These are phyloP conservation scores for Lateolabrax maculatus DNA, from an alignment of 2,797 vertebrate species.

Conservation along the genomic window DNA sequence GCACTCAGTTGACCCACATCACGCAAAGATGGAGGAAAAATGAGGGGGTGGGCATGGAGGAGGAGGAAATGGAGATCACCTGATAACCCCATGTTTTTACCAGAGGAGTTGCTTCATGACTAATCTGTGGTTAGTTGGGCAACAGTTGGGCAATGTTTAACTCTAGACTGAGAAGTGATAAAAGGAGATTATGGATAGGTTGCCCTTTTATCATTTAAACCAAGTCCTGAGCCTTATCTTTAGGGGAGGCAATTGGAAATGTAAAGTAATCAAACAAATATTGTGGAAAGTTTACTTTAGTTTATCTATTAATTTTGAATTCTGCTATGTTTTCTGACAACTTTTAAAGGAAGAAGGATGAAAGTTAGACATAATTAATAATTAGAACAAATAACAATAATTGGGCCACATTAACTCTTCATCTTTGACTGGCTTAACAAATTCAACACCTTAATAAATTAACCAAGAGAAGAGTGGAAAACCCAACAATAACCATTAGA, in stretches of 20 bases:
- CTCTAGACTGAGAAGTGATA: not conserved
- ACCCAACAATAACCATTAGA: not conserved
- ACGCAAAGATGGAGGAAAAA: slow-evolving; percentile 47
- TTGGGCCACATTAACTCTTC: not conserved
- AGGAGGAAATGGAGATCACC: slow-evolving; percentile 50
- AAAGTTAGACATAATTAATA: not conserved
- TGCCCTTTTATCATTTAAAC: not conserved
- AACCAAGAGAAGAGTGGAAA: not conserved
- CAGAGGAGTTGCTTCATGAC: slow-evolving; percentile 31
- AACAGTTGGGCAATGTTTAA: slow-evolving; percentile 41
- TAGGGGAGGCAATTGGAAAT: not conserved
- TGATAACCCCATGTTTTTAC: slow-evolving; percentile 55
- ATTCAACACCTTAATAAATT: not conserved
- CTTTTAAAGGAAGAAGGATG: not conserved
- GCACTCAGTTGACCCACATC: slow-evolving; percentile 82
- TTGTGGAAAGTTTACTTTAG: not conserved
- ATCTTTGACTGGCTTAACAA: not conserved
- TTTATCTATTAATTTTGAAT: not conserved
- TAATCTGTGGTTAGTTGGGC: slow-evolving; percentile 9
- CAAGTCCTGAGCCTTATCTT: not conserved
- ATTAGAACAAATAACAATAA: not conserved
- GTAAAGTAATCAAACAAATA: not conserved
- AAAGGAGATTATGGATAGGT: not conserved
- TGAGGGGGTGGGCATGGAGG: slow-evolving; percentile 8
- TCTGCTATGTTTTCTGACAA: not conserved